These are phyloP conservation scores for Boulengerochromis microlepis DNA, from an alignment of 2,113 vertebrate species.

Conservation along the genomic window DNA sequence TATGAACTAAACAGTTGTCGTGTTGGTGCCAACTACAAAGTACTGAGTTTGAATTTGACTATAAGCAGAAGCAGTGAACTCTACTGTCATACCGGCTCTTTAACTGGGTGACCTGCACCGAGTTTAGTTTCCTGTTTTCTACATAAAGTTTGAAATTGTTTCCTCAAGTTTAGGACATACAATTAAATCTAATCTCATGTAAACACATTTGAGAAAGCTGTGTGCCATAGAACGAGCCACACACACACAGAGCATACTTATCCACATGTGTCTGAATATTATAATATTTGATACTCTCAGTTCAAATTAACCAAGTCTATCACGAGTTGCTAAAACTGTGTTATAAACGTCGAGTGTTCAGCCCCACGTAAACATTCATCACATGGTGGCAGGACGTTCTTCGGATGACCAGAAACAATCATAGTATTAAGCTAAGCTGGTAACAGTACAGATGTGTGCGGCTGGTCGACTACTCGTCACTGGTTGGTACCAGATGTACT, in stretches of 20 bases:
- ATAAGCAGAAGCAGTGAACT: background rate
- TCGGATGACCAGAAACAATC: background rate
- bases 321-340: background rate
- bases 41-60: background rate
- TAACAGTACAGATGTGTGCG: background rate
- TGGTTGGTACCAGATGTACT: background rate
- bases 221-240: background rate
- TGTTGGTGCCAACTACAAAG: background rate
- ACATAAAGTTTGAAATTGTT: background rate
- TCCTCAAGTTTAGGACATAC: background rate
- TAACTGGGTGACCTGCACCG: background rate
- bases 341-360: fast-evolving
- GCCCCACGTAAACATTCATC: background rate
- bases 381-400: background rate
- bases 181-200: background rate
- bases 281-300: background rate
- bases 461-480: background rate
- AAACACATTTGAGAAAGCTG: background rate
- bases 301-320: background rate
- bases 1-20: background rate
- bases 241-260: background rate
- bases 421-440: background rate
- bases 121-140: background rate
- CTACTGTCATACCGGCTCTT: background rate
- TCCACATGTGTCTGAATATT: background rate